A percentile compares a stretch with the other conserved stretches of the same genome.
Conservation (phyloP, 2,797 vertebrate species). For the Alcedo atthis region DNA sequence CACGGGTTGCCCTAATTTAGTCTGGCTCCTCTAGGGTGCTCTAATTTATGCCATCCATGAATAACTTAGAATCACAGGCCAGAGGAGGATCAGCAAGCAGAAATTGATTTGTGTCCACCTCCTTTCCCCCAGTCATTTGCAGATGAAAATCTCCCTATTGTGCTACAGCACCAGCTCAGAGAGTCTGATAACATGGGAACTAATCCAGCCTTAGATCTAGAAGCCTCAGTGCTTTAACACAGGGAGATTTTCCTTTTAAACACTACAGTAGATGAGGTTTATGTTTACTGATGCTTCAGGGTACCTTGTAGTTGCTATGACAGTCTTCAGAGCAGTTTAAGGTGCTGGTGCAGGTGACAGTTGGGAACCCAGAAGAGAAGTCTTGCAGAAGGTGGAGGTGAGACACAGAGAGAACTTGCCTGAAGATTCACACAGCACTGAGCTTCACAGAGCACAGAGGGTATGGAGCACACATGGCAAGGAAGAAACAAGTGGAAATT, state of each 20-base stretch:
- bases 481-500: background rate
- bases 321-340: background rate
- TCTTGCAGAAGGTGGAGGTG: background rate
- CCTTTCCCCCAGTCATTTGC: background rate
- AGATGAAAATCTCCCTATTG: background rate
- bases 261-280: background rate
- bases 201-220: background rate
- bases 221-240: background rate
- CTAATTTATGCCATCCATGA: background rate
- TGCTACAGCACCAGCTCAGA: background rate
- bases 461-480: accelerated
- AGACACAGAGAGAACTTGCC: background rate
- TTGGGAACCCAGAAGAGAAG: background rate
- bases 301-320: background rate
- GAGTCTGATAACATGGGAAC: background rate
- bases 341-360: background rate
- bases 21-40: background rate
- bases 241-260: background rate
- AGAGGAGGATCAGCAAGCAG: background rate
- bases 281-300: background rate
- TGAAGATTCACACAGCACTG: background rate
- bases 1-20: background rate
- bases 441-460: background rate
- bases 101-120: background rate
- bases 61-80: background rate